Conservation (phyloP, 2,113 vertebrate species). For the Chauna torquata region DNA sequence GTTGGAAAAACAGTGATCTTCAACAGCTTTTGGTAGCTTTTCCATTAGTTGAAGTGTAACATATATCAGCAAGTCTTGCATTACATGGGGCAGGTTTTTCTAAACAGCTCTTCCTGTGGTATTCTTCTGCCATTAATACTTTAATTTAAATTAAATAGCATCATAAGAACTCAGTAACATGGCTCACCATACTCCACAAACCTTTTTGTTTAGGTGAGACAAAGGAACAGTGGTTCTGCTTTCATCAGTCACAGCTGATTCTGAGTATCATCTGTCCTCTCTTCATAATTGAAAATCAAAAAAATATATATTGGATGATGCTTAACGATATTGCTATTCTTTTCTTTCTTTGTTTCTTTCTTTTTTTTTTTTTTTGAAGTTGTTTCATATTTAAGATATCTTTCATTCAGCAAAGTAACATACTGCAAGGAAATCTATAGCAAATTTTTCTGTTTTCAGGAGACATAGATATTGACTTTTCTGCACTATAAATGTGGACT, state of each 20-base stretch:
- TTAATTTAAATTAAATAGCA: not conserved
- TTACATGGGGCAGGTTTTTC: not conserved
- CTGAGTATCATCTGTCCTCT: not conserved
- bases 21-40: not conserved
- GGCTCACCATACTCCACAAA: not conserved
- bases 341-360: not conserved
- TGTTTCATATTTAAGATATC: not conserved
- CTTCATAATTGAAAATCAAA: accelerated
- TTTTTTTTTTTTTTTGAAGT: not conserved
- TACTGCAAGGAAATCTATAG: not conserved
- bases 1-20: not conserved
- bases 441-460: not conserved
- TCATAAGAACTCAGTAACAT: not conserved
- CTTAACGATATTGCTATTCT: not conserved
- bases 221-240: not conserved
- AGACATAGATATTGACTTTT: not conserved
- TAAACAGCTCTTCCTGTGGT: not conserved
- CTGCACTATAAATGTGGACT: not conserved
- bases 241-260: not conserved
- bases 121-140: not conserved
- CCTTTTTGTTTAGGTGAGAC: not conserved
- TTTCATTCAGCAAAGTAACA: not conserved
- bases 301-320: not conserved
- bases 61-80: not conserved
- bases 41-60: not conserved